Percentiles rank a stretch among this genome's conserved stretches.
These are phyloP conservation scores for Isaurus tuberculatus DNA, from an alignment of 92 coral and sea anemone genomes.

Conservation along the genomic window DNA sequence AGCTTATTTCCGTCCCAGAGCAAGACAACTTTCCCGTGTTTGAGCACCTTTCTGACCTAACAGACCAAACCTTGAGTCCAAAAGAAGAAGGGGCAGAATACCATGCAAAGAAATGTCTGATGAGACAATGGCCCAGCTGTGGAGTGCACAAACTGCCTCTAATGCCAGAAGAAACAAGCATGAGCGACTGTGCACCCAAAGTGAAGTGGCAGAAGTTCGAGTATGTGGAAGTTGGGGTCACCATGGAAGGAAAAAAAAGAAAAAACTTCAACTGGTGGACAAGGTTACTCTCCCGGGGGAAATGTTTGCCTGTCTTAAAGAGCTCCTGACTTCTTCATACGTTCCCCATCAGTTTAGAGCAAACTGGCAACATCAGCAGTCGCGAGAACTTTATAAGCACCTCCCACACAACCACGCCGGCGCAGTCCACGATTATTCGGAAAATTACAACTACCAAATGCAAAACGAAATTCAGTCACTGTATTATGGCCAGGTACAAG, in stretches of 20 bases:
- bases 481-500: conserved; percentile 26
- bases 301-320: conserved; percentile 36
- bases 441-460: conserved; percentile 40
- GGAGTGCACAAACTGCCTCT: conserved; percentile 7
- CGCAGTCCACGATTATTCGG: conserved; percentile 1
- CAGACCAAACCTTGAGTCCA: conserved; percentile 1
- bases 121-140: conserved; percentile 3
- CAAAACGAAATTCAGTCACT: conserved; percentile 44
- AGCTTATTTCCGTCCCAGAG: not conserved
- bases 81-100: conserved; percentile 17
- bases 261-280: not conserved
- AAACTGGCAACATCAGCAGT: conserved; percentile 44
- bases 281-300: conserved; percentile 30
- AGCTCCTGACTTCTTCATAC: conserved; percentile 8
- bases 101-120: conserved; percentile 18
- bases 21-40: not conserved
- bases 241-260: not conserved
- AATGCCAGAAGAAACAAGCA: not conserved
- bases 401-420: conserved; percentile 32
- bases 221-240: conserved; percentile 16
- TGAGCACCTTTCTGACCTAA: conserved; percentile 2
- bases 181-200: not conserved
- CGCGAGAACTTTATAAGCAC: conserved; percentile 23
- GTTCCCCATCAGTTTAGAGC: conserved; percentile 50
- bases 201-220: conserved; percentile 30